Evolutionary conservation across 2,797 vertebrate genomes (phyloP).

Genomic region (Amniataba percoides): DNA sequence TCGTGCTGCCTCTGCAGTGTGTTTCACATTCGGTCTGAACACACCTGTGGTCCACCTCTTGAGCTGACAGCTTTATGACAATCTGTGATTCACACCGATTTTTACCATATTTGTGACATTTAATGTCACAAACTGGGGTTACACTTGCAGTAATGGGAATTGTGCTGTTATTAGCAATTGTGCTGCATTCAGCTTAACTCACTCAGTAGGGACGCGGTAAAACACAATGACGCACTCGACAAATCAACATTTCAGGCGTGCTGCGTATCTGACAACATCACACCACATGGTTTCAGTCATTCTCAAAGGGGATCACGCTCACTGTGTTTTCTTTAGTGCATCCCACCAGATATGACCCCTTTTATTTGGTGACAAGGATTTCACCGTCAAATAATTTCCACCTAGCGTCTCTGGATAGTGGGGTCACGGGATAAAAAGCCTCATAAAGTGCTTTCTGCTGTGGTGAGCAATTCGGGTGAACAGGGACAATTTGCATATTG

Average conservation of each 20-base stretch:
- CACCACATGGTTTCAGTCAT: neutral
- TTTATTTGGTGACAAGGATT: constrained; percentile 49
- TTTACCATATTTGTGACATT: neutral
- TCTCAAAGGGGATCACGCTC: neutral
- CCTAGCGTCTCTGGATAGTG: constrained; percentile 16
- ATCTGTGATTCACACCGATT: neutral
- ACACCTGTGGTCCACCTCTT: neutral
- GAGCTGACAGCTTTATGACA: neutral
- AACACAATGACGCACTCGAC: neutral
- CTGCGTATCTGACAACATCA: constrained; percentile 11
- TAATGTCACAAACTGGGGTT: neutral
- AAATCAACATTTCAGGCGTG: neutral
- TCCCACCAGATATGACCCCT: constrained; percentile 37
- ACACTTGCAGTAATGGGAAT: neutral
- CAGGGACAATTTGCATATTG: constrained; percentile 54
- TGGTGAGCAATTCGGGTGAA: constrained; percentile 36
- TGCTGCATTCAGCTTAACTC: neutral
- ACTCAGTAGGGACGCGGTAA: neutral
- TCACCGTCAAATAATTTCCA: constrained; percentile 47
- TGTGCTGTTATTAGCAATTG: neutral
- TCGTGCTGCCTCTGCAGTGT: too few relatives aligned
- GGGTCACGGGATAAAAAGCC: constrained; percentile 43
- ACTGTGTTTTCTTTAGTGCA: neutral
- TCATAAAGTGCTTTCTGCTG: constrained; percentile 43
- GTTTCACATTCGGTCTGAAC: too few relatives aligned